phyloP scores from a whole-genome alignment of 2,888 invertebrate species.

The Noctuana brunneofusca region DNA sequence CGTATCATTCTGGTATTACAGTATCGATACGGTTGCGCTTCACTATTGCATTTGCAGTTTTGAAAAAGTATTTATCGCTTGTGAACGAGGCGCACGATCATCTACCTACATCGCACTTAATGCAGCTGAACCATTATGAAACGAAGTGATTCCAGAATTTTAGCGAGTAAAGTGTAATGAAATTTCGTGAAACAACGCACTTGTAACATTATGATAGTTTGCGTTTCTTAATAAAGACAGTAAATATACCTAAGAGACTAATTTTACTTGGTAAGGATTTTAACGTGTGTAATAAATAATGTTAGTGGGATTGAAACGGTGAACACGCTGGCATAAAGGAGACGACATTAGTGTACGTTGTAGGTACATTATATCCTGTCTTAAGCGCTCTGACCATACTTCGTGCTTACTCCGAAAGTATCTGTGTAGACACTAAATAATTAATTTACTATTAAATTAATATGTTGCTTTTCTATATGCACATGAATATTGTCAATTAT shows the following conservation, averaged over 20 bases:
- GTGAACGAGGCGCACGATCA: conserved; percentile 27
- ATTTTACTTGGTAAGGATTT: conserved; percentile 32
- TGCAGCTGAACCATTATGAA: conserved; percentile 31
- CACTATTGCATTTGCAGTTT: conserved; percentile 28
- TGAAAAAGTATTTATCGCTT: conserved; percentile 33
- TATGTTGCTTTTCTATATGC: neutral
- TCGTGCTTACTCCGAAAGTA: conserved; percentile 6
- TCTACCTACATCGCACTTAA: conserved; percentile 31
- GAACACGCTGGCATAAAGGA: conserved; percentile 23
- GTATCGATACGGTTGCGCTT: conserved; percentile 24
- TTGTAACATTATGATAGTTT: conserved; percentile 29
- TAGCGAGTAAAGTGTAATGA: conserved; percentile 28
- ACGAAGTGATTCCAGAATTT: conserved; percentile 25
- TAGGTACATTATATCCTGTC: conserved; percentile 20
- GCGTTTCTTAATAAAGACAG: conserved; percentile 22
- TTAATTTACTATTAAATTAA: neutral
- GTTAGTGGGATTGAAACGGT: conserved; percentile 31
- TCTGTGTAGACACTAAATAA: conserved; percentile 7
- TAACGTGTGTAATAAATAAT: conserved; percentile 31
- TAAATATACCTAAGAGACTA: conserved; percentile 27
- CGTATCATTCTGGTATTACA: neutral
- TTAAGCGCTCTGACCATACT: conserved; percentile 26
- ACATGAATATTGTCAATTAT: too few species aligned
- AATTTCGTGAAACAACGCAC: conserved; percentile 18
- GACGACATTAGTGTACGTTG: conserved; percentile 28